A percentile compares a stretch with the other conserved stretches of the same genome.
phyloP scores from a whole-genome alignment of 2,888 invertebrate genomes.

The Calameuta filiformis region DNA sequence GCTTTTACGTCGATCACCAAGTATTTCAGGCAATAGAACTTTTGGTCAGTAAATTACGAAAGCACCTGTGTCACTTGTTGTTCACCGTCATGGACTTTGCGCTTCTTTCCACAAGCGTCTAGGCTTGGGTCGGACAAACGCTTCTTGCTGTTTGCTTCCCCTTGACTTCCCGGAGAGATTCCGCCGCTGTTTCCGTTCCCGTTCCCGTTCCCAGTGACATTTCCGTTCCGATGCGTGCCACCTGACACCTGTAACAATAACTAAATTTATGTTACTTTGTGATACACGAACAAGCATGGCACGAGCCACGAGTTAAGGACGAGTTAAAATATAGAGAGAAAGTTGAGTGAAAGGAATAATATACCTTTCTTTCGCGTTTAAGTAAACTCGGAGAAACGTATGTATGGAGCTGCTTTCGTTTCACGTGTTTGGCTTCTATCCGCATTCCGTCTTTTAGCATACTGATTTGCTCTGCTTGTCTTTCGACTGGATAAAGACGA shows the following conservation, averaged over 20 bases:
- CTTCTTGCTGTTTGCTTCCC: constrained; percentile 40
- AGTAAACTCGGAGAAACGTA: constrained; percentile 79
- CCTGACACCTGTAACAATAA: constrained; percentile 41
- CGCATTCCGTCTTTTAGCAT: constrained; percentile 80
- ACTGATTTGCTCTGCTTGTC: constrained; percentile 74
- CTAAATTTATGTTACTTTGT: not conserved
- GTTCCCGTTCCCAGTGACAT: constrained; percentile 47
- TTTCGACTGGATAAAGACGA: constrained; percentile 65
- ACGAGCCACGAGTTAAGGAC: not conserved
- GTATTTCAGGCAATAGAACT: not conserved
- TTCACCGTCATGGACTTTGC: constrained; percentile 39
- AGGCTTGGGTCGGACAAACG: constrained; percentile 47
- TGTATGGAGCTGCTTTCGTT: constrained; percentile 79
- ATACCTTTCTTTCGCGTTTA: constrained; percentile 77
- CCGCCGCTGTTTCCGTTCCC: constrained; percentile 31
- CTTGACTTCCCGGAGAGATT: constrained; percentile 47
- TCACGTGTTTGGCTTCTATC: constrained; percentile 89
- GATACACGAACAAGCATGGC: not conserved
- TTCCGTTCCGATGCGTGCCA: constrained; percentile 49
- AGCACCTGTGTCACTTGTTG: constrained; percentile 48
- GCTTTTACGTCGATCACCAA: not conserved
- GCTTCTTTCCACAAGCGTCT: constrained; percentile 46
- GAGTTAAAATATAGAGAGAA: not conserved
- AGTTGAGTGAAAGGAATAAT: constrained; percentile 1
- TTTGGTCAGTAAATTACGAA: constrained; percentile 1